phyloP scores from a whole-genome alignment of 2,113 vertebrate genomes.

The Motacilla tschutschensis region DNA sequence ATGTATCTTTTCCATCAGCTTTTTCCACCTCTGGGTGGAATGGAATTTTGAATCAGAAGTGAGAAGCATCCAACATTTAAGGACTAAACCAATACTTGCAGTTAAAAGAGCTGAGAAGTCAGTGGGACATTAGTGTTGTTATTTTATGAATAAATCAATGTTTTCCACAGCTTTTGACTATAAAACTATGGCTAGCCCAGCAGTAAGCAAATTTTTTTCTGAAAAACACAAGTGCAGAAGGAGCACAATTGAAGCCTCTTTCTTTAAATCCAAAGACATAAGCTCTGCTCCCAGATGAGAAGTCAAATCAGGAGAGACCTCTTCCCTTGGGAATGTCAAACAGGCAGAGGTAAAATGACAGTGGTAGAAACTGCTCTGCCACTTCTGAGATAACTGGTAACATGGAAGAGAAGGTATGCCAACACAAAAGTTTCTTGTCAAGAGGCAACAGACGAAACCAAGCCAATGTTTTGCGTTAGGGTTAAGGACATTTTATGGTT shows the following conservation, averaged over 20 bases:
- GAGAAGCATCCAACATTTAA: not conserved
- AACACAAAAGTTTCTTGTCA: not conserved
- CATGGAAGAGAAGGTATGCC: not conserved
- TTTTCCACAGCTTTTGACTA: not conserved
- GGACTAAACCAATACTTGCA: not conserved
- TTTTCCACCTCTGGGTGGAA: not conserved
- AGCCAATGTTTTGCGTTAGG: accelerated
- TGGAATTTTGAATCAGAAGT: not conserved
- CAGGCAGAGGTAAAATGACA: not conserved
- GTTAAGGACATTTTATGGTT: not conserved
- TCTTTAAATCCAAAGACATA: not conserved
- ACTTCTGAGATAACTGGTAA: not conserved
- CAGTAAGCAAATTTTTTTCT: not conserved
- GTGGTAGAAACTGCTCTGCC: not conserved
- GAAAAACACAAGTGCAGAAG: not conserved
- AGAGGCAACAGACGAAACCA: not conserved
- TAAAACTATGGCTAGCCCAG: not conserved
- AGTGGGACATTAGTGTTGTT: not conserved
- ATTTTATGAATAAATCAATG: not conserved
- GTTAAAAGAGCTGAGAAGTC: not conserved
- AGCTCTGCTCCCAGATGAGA: not conserved
- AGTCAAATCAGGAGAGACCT: not conserved
- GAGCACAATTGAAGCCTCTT: not conserved
- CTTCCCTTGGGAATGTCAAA: not conserved
- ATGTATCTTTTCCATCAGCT: not conserved